A percentile compares a stretch with the other conserved stretches of the same genome.
Evolutionary conservation across 1,140 invertebrate species (phyloP).

Genomic region (Pectinophora gossypiella): DNA sequence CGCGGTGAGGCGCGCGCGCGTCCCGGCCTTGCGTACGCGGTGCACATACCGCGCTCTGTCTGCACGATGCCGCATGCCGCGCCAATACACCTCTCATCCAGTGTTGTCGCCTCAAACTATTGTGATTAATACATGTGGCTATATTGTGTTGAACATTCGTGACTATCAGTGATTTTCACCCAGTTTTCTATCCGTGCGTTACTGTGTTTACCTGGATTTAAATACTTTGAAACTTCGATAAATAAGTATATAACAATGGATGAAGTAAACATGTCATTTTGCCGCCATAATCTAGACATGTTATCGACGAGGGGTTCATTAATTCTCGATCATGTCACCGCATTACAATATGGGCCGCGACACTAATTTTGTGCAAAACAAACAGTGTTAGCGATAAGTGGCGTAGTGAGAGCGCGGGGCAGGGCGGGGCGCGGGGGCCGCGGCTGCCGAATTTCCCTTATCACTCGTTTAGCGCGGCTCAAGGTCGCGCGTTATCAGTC

Average conservation of each 20-base stretch:
- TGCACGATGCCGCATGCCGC: neutral
- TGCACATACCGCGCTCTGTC: constrained; percentile 8
- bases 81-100: neutral
- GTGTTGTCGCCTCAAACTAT: neutral
- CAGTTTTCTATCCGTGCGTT: neutral
- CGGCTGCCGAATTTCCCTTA: constrained; percentile 60
- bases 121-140: neutral
- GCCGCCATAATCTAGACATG: neutral
- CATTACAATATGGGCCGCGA: constrained; percentile 42
- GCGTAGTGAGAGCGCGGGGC: constrained; percentile 22
- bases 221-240: neutral
- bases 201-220: neutral
- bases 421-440: constrained; percentile 15
- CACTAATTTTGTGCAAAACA: constrained; percentile 60
- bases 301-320: constrained; percentile 20
- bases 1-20: constrained; percentile 58
- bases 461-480: constrained; percentile 51
- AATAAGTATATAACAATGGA: no score
- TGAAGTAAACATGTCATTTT: no score
- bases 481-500: constrained; percentile 61
- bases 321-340: constrained; percentile 41
- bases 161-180: neutral
- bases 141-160: neutral
- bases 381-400: constrained; percentile 46
- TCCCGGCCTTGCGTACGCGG: constrained; percentile 36